Conservation (phyloP, 2,113 vertebrate genomes). For the Harpagus bidentatus region DNA sequence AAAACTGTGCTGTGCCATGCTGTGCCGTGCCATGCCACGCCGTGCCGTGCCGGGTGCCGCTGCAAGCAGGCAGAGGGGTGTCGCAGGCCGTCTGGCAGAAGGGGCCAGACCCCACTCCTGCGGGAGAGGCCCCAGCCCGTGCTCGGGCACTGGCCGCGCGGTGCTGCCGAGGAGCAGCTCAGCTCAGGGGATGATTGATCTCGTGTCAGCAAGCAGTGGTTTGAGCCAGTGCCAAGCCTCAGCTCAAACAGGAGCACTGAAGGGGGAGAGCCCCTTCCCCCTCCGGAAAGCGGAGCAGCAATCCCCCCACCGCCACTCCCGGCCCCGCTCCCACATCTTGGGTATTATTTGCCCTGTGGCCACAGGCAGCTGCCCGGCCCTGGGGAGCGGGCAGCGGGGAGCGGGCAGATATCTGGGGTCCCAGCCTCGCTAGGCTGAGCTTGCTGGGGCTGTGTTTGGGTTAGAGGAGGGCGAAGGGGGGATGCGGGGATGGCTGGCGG, state of each 20-base stretch:
- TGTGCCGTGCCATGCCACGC: not conserved
- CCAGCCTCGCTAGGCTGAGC: not conserved
- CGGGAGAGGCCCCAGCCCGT: not conserved
- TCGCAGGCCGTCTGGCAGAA: not conserved
- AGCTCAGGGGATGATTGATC: conserved; percentile 18
- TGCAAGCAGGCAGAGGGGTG: not conserved
- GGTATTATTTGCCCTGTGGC: fast-evolving
- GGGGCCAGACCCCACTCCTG: not conserved
- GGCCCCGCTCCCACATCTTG: not conserved
- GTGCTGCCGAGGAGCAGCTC: not conserved
- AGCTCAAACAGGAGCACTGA: conserved; percentile 53
- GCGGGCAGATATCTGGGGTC: fast-evolving
- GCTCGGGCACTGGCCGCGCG: not conserved
- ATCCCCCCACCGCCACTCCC: not conserved
- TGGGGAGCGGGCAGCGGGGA: fast-evolving
- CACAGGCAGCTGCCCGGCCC: not conserved
- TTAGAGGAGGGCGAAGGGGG: not conserved
- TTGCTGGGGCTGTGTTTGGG: not conserved
- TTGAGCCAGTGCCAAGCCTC: conserved; percentile 60
- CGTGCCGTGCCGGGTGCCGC: fast-evolving
- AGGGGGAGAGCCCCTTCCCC: conserved; percentile 47
- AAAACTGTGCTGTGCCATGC: too few species aligned
- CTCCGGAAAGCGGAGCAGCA: not conserved
- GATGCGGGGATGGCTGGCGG: fast-evolving
- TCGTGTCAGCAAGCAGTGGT: conserved; percentile 28